Conservation (phyloP, 2,797 vertebrate genomes). For the Coregonus sp. region DNA sequence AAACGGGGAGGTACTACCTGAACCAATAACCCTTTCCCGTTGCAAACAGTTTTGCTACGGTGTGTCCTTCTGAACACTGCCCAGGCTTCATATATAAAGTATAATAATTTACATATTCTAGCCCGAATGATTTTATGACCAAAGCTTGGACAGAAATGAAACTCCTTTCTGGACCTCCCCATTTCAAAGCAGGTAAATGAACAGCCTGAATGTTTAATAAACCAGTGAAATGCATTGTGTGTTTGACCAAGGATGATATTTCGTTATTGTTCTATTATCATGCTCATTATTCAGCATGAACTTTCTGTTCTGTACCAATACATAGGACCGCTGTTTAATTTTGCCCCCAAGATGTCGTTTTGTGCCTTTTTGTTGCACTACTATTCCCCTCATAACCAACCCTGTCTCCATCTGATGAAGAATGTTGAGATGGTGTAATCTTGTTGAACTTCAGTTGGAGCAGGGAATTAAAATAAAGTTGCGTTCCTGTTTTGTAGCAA, state of each 20-base stretch:
- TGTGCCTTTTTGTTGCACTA: slow-evolving; percentile 72
- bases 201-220: background rate
- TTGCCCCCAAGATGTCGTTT: slow-evolving; percentile 40
- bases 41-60: background rate
- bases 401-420: slow-evolving; percentile 67
- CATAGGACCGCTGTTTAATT: slow-evolving; percentile 14
- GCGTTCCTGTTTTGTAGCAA: slow-evolving; percentile 72
- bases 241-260: background rate
- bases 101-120: background rate
- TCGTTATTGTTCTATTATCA: slow-evolving; percentile 1
- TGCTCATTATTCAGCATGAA: slow-evolving; percentile 9
- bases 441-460: slow-evolving; percentile 66
- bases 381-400: slow-evolving; percentile 51
- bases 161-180: background rate
- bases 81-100: background rate
- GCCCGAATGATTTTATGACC: background rate
- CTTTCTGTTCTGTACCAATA: slow-evolving; percentile 5
- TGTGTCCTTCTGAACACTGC: background rate
- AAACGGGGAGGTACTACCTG: background rate
- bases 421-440: slow-evolving; percentile 60
- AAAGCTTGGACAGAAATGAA: slow-evolving; percentile 1
- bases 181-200: slow-evolving; percentile 2
- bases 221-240: background rate
- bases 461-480: slow-evolving; percentile 74
- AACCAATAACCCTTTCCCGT: background rate